Evolutionary conservation across 2,113 vertebrate species (phyloP).

Genomic region (Spea multiplicata): DNA sequence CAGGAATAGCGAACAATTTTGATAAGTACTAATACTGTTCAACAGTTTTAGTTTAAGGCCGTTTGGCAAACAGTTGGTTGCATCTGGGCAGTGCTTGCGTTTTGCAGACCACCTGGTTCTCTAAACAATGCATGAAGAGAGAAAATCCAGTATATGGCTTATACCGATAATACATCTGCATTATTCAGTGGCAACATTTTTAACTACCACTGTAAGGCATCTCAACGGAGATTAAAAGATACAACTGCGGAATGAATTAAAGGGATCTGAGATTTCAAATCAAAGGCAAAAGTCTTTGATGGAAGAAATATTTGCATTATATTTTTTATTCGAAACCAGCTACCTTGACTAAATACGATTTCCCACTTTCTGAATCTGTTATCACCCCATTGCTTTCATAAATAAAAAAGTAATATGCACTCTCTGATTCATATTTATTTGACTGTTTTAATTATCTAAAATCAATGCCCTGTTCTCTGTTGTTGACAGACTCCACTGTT

Average conservation of each 20-base stretch:
- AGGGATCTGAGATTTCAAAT: conserved; percentile 21
- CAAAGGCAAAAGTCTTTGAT: conserved; percentile 26
- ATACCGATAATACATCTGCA: conserved; percentile 11
- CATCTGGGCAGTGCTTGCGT: background rate
- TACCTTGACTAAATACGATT: conserved; percentile 29
- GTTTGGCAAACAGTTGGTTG: conserved; percentile 18
- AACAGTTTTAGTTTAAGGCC: background rate
- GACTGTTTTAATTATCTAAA: conserved; percentile 19
- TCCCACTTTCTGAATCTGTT: conserved; percentile 6
- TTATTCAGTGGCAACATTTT: background rate
- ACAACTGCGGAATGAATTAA: background rate
- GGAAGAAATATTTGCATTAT: conserved; percentile 21
- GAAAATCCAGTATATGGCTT: background rate
- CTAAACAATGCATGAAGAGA: background rate
- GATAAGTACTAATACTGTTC: conserved; percentile 5
- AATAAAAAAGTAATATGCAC: background rate
- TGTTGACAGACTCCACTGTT: conserved; percentile 6
- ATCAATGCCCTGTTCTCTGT: conserved; percentile 5
- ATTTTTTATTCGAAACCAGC: conserved; percentile 12
- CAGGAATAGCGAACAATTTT: conserved; percentile 8
- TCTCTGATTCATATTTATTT: conserved; percentile 12
- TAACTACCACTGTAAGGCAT: conserved; percentile 1
- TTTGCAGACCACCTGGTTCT: background rate
- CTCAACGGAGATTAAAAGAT: conserved; percentile 2
- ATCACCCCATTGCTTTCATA: conserved; percentile 24